Base-by-base conservation (phyloP, 1,140 invertebrate genomes). In the Drosophila erecta region DNA sequence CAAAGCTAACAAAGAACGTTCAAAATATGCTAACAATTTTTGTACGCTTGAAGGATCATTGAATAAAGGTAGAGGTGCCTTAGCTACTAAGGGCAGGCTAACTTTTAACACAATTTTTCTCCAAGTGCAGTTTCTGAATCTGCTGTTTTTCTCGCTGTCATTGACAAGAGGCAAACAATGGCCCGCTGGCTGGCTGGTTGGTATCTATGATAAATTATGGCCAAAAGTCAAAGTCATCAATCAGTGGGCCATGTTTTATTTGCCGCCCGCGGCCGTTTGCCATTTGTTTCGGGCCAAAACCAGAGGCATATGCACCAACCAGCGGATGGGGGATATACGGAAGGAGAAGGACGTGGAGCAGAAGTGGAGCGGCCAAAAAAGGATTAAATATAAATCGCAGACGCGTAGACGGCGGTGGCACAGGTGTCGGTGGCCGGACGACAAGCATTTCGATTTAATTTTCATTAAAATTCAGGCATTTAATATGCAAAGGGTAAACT, bases 141-240 rank as follows among this genome's bases (percentile, higher is more conserved):
- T 67, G 64, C 62, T 76, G 73, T 76, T 77, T 76, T 62, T 44
- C 65, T 72, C 65, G 64, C 51, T 27, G 51, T 27, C 67, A 70
- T 77, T 78, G 75, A 72, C 71, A 76, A 69, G 56, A 67, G 44
- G 69, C 74, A 58, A 74, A 75, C 71, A 85, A 73, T 74, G 69
- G 30, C 61, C 49, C 22, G 65, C 61, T 64, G 60, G 47, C 62
- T 30, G 38, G 47, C 20, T 54, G 40, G 74, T 71, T 87, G 76
- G 61, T 83, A 89, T 87, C 79, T 89, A 89, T 87, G 84, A 87
- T 87, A 87, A 89, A 87, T 87, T 73, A 87, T 89, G 76, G 84
- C 79, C 84, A 87, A 89, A 87, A 87, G 79, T 87, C 84, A 87
- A 87, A 89, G 84, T 77, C 84, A 87, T 87, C 84, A 87, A 87